Evolutionary conservation across 2,113 vertebrate species (phyloP), one percentile per base, ranked within the genome.

Genomic region (Tringa solitaria): DNA sequence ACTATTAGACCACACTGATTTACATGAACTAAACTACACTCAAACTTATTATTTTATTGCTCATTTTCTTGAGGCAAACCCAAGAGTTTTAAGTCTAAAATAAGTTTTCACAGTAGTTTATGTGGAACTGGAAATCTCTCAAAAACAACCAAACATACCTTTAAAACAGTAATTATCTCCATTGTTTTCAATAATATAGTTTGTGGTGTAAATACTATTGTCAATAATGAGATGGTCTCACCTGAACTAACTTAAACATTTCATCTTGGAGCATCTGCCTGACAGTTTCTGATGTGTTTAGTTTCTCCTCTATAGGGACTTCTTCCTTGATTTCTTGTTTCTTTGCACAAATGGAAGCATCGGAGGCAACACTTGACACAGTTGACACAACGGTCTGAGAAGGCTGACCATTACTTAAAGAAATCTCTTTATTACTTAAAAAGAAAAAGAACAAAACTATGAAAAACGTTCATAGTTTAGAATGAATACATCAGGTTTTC

Each of bases 201-300:
- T 81, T 15, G 16, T 32, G 87, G 8, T 27, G 48, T 16, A 20
- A 70, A 88, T 33, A 33, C 2, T 15, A 7, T 32, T 87, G 81
- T 57, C 56, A 78, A 72, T 28, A 73, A 76, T 27, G 12, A 75
- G 17, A 78, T 45, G 22, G 20, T 59, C 95, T 96, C 78, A 99
- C 99, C 99, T 99, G 99, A 95, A 99, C 98, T 96, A 99, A 92
- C 90, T 98, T 98, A 96, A 99, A 98, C 97, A 99, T 98, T 97
- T 99, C 98, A 74, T 99, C 99, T 96, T 99, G 98, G 18, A 99
- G 93, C 89, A 98, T 98, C 50, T 99, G 98, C 64, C 98, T 98
- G 54, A 98, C 96, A 60, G 97, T 96, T 46, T 98, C 96, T 24
- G 98, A 91, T 74, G 97, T 92, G 45, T 84, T 86, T 10, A 74